phyloP scores from a whole-genome alignment of 1,140 invertebrate genomes.

The Cyrtorhinus lividipennis region DNA sequence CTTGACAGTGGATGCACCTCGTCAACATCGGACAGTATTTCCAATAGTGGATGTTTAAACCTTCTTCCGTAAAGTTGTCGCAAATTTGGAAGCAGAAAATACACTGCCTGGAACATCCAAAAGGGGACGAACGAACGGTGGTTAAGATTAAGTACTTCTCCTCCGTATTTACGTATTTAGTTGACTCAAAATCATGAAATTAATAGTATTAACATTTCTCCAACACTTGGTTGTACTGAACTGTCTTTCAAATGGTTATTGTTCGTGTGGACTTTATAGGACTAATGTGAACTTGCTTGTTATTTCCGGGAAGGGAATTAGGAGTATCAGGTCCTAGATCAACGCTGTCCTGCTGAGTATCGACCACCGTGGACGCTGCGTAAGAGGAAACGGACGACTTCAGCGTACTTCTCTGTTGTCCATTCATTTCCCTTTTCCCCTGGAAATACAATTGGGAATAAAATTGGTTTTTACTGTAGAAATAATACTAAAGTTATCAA shows the following conservation, averaged over 20 bases:
- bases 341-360: not conserved
- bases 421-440: not conserved
- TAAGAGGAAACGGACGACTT: not conserved
- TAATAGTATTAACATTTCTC: too few relatives aligned
- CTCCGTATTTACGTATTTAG: too few relatives aligned
- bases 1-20: conserved; percentile 70
- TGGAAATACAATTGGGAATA: not conserved
- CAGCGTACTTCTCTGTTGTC: not conserved
- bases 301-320: conserved; percentile 12
- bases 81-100: conserved; percentile 70
- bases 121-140: too few relatives aligned
- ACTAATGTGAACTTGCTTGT: conserved; percentile 20
- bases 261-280: too few relatives aligned
- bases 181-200: too few relatives aligned
- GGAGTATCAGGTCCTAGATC: not conserved
- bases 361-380: not conserved
- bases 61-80: conserved; percentile 49
- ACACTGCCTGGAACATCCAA: conserved; percentile 60
- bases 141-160: too few relatives aligned
- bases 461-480: not conserved
- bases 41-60: conserved; percentile 83
- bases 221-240: too few relatives aligned
- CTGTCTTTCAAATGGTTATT: too few relatives aligned
- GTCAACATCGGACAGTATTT: conserved; percentile 77
- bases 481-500: too few relatives aligned